A percentile compares a stretch with the other conserved stretches of the same genome.
Evolutionary conservation across 2,888 invertebrate species (phyloP).

Genomic region (Gymnoscelis rufifasciata): DNA sequence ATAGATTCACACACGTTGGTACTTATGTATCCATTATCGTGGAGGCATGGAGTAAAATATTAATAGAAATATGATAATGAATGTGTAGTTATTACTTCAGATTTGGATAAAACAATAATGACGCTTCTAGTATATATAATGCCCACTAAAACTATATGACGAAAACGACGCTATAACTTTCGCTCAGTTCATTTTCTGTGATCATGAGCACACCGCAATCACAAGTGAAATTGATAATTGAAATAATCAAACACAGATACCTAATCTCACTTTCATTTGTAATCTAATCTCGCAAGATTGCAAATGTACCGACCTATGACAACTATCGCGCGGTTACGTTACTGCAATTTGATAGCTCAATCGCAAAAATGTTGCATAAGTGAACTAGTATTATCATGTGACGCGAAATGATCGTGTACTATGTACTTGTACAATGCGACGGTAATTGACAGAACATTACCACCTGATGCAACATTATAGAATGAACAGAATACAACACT

Average conservation of each 20-base stretch:
- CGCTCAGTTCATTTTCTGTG: constrained; percentile 1
- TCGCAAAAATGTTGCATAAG: constrained; percentile 57
- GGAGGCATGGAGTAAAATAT: too few relatives aligned
- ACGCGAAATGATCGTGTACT: constrained; percentile 23
- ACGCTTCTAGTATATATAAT: too few relatives aligned
- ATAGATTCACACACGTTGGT: too few relatives aligned
- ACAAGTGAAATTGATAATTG: constrained; percentile 24
- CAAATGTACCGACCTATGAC: constrained; percentile 68
- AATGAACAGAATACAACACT: too few relatives aligned
- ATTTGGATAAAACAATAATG: too few relatives aligned
- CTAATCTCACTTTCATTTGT: constrained; percentile 45
- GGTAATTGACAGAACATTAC: neutral
- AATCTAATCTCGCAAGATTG: constrained; percentile 61
- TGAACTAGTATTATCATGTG: constrained; percentile 16
- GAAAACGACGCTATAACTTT: neutral
- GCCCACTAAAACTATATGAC: too few relatives aligned
- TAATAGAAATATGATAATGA: too few relatives aligned
- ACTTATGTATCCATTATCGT: too few relatives aligned
- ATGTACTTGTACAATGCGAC: too few relatives aligned
- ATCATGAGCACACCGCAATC: constrained; percentile 9
- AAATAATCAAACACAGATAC: constrained; percentile 31
- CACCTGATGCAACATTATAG: too few relatives aligned
- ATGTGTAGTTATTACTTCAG: too few relatives aligned
- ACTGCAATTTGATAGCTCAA: constrained; percentile 47
- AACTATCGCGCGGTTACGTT: constrained; percentile 49